These are phyloP conservation scores for Lethenteron reissneri DNA, from an alignment of 2,113 vertebrate genomes.

Conservation along the genomic window DNA sequence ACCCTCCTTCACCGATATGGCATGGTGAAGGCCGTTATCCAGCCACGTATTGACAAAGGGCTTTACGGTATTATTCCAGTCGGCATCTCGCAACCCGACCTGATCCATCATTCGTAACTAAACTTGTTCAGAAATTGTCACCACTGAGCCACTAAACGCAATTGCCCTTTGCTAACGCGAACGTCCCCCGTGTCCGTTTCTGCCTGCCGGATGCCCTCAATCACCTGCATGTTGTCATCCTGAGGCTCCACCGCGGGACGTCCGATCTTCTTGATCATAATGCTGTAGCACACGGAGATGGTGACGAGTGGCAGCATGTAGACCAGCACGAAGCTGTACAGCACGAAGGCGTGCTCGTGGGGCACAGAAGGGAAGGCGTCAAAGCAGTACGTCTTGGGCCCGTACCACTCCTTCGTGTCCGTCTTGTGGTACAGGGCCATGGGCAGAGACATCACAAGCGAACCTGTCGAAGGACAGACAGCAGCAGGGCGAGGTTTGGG, in stretches of 20 bases:
- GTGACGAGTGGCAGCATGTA: slow-evolving; percentile 26
- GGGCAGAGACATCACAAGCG: slow-evolving; percentile 22
- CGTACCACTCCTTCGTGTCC: slow-evolving; percentile 23
- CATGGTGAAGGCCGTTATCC: too few species aligned
- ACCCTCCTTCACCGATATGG: too few species aligned
- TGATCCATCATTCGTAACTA: too few species aligned
- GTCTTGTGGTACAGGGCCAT: slow-evolving; percentile 21
- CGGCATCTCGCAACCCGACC: too few species aligned
- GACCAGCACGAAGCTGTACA: slow-evolving; percentile 26
- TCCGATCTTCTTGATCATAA: slow-evolving; percentile 26
- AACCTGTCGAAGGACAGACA: slow-evolving; percentile 15
- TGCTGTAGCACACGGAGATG: slow-evolving; percentile 23
- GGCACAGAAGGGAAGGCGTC: slow-evolving; percentile 22
- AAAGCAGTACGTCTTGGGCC: slow-evolving; percentile 24
- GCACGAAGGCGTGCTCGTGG: slow-evolving; percentile 23
- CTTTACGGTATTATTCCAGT: too few species aligned
- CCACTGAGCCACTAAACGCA: too few species aligned
- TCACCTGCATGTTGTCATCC: slow-evolving; percentile 22
- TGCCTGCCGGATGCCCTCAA: background rate
- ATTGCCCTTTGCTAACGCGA: too few species aligned
- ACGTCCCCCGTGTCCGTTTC: too few species aligned
- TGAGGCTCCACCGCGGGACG: slow-evolving; percentile 19
- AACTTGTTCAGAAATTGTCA: too few species aligned
- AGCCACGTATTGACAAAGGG: too few species aligned
- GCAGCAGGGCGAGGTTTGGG: background rate